phyloP scores from a whole-genome alignment of 2,888 invertebrate species.

The Perizoma flavofasciatum region DNA sequence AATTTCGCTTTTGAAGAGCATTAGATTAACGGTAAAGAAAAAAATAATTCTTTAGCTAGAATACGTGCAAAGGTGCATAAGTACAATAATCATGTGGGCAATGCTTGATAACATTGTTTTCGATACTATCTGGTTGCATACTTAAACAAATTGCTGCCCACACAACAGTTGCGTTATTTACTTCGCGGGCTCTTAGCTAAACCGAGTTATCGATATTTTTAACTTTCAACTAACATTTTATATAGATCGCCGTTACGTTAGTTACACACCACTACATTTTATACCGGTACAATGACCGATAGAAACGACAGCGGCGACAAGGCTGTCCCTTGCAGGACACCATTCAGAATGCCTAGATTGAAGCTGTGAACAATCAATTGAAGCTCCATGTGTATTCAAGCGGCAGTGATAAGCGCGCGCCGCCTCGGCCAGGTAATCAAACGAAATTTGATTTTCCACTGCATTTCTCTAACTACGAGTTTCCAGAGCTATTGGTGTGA shows the following conservation, averaged over 20 bases:
- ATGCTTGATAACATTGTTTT: conserved; percentile 52
- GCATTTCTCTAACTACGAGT: too few relatives aligned
- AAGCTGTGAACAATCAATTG: neutral
- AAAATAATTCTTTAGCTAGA: neutral
- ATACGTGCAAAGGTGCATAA: neutral
- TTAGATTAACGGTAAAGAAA: neutral
- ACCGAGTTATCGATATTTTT: conserved; percentile 54
- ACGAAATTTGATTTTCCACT: too few relatives aligned
- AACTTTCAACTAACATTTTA: conserved; percentile 43
- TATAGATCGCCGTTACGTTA: conserved; percentile 30
- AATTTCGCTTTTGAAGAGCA: too few relatives aligned
- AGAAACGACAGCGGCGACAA: conserved; percentile 34
- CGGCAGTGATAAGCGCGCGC: neutral
- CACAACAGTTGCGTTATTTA: conserved; percentile 41
- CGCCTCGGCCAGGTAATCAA: too few relatives aligned
- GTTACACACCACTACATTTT: conserved; percentile 42
- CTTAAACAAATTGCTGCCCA: conserved; percentile 22
- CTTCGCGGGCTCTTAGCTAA: conserved; percentile 46
- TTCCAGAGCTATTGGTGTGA: too few relatives aligned
- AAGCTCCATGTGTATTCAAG: neutral
- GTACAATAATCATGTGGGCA: conserved; percentile 35
- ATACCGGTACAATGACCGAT: conserved; percentile 63
- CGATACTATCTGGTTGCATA: conserved; percentile 20
- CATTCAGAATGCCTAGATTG: neutral
- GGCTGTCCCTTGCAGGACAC: conserved; percentile 15